Base-by-base conservation (phyloP, 1,140 invertebrate species). In the Spodoptera frugiperda region DNA sequence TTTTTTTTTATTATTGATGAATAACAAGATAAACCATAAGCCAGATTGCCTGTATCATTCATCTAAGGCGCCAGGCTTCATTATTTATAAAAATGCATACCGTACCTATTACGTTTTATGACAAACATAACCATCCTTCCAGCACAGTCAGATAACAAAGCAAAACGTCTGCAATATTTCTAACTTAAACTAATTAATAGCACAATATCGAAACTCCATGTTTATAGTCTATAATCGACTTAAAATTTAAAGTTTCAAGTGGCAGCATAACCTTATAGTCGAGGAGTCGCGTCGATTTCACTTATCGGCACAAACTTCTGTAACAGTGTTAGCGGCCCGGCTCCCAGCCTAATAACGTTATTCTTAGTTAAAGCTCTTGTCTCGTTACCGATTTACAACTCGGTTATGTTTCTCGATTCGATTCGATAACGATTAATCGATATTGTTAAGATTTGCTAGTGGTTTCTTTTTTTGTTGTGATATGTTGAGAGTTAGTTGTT, bases 251-350 rank as follows among this genome's bases (percentile, higher is more conserved):
- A 73, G 71, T 73, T 73, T 73, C 61, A 59, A 73, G 54, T 61
- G 71, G 39, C 71, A 73, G 39, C 33, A 73, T 77, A 72, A 83
- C 82, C 77, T 53, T 73, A 79, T 80, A 84, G 75, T 74, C 73
- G 19, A 73, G 80, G 74, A 78, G 61, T 57, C 63, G 80, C 82
- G 80, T 78, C 82, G 85, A 88, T 89, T 83, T 84, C 86, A 86
- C 82, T 89, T 86, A 88, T 89, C 85, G 84, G 84, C 85, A 76
- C 79, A 87, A 92, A 92, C 87, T 92, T 86, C 74, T 44, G 76
- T 90, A 89, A 91, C 78, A 53, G 33, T 86, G 83, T 92, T 91
- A 82, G 78, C 77, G 82, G 82, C 86, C 87, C 84, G 78, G 83
- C 82, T 84, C 80, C 77, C 73, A 76, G 75, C 67, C 81, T 87